Percentiles rank a stretch among this genome's conserved stretches.
Evolutionary conservation across 2,113 vertebrate species (phyloP).

Genomic region (Paramisgurnus dabryanus): DNA sequence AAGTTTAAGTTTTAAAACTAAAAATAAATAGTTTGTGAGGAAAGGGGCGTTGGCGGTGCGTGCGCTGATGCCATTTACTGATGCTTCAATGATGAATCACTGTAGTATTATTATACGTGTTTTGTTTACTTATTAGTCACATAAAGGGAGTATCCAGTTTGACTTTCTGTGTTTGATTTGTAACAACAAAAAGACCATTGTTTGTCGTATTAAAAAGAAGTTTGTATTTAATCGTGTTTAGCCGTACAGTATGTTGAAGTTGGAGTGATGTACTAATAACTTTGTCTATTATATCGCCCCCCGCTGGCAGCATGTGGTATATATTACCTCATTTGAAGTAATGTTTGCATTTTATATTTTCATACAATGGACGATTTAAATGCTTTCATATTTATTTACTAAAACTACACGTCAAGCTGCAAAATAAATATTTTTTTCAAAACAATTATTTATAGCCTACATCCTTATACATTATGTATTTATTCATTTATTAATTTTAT

Average conservation of each 20-base stretch:
- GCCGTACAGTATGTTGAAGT: not conserved
- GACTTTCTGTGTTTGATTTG: not conserved
- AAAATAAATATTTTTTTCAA: too few relatives aligned
- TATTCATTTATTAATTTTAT: too few relatives aligned
- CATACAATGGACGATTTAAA: too few relatives aligned
- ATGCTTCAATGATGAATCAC: conserved; percentile 27
- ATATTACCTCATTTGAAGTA: too few relatives aligned
- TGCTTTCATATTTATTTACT: too few relatives aligned
- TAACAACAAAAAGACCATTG: not conserved
- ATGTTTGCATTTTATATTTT: too few relatives aligned
- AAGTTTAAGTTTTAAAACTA: not conserved
- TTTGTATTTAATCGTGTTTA: not conserved
- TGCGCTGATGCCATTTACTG: not conserved
- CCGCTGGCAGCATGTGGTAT: conserved; percentile 33
- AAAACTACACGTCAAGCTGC: too few relatives aligned
- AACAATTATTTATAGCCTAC: too few relatives aligned
- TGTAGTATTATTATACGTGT: not conserved
- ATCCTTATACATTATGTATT: too few relatives aligned
- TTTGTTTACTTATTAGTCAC: conserved; percentile 19
- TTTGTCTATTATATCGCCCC: conserved; percentile 40
- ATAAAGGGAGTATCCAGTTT: not conserved
- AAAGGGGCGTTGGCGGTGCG: conserved; percentile 26
- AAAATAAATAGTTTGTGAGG: not conserved
- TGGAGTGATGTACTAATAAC: not conserved
- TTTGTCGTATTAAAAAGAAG: not conserved